Conservation (phyloP, 2,113 vertebrate genomes). For the Anhinga rufa region DNA sequence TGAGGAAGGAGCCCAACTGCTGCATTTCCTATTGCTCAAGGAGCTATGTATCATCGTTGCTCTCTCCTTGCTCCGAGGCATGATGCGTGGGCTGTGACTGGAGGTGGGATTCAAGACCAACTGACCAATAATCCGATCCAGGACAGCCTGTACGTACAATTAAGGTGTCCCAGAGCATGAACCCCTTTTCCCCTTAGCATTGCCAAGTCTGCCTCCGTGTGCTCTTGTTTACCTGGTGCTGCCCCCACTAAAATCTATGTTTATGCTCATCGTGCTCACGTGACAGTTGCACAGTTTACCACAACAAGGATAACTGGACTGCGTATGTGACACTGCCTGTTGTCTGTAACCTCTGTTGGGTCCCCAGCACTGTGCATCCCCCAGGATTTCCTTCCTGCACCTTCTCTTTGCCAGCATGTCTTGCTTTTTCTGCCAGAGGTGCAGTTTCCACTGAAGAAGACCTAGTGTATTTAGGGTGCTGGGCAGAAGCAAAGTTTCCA, state of each 20-base stretch:
- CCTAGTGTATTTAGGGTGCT: neutral
- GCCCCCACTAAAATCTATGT: neutral
- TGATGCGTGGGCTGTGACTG: neutral
- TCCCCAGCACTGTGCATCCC: neutral
- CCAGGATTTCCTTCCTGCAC: neutral
- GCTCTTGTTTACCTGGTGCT: neutral
- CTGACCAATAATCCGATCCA: neutral
- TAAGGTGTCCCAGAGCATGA: neutral
- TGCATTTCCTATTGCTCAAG: neutral
- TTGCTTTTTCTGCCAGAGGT: neutral
- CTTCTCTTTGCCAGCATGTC: neutral
- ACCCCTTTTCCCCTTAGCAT: neutral
- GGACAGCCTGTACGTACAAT: neutral
- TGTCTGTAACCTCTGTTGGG: neutral
- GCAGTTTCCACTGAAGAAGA: neutral
- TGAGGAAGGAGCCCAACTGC: neutral
- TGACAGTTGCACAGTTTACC: neutral
- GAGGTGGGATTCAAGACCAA: neutral
- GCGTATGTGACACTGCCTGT: neutral
- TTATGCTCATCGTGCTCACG: neutral
- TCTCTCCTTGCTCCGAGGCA: neutral
- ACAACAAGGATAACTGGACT: neutral
- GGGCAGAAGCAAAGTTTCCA: neutral
- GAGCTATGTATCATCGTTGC: neutral
- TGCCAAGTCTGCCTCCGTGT: accelerated